Base-by-base conservation (phyloP, 2,797 vertebrate genomes). In the Lacerta bilineata region DNA sequence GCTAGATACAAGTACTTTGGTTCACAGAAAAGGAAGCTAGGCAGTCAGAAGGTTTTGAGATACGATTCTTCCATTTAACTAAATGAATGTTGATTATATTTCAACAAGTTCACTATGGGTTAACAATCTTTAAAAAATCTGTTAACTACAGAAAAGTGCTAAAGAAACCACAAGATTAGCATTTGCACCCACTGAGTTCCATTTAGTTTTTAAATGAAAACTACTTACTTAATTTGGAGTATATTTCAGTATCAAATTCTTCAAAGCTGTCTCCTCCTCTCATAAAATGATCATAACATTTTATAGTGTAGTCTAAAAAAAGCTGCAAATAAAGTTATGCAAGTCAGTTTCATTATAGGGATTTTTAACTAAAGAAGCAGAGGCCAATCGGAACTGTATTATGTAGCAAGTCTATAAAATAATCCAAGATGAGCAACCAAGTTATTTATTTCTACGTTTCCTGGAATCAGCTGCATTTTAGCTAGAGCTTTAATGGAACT, bases 251-350 rank as follows among this genome's bases (percentile, higher is more conserved):
- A 89, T 99, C 98, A 78, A 98, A 89, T 4, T 98, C 97, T 9
- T 99, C 98, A 96, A 98, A 99, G 4, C 96, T 97, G 94, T 99
- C 98, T 0, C 96, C 95, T 4, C 98, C 98, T 87, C 97, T 97
- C 98, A 99, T 99, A 95, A 98, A 99, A 87, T 97, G 98, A 27
- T 96, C 95, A 85, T 99, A 99, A 85, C 98, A 98, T 83, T 98
- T 98, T 85, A 96, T 94, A 29, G 96, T 96, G 87, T 98, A 98
- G 68, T 98, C 98, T 85, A 98, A 79, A 92, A 98, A 98, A 72
- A 99, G 95, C 98, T 99, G 92, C 85, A 89, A 86, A 90, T 5
- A 89, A 15, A 91, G 68, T 85, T 61, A 55, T 8, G 0, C 80
- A 81, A 86, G 61, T 46, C 18, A 91, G 36, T 29, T 33, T 69